These are phyloP conservation scores for Mystacornis crossleyi DNA, from an alignment of 2,113 vertebrate genomes.

Conservation along the genomic window DNA sequence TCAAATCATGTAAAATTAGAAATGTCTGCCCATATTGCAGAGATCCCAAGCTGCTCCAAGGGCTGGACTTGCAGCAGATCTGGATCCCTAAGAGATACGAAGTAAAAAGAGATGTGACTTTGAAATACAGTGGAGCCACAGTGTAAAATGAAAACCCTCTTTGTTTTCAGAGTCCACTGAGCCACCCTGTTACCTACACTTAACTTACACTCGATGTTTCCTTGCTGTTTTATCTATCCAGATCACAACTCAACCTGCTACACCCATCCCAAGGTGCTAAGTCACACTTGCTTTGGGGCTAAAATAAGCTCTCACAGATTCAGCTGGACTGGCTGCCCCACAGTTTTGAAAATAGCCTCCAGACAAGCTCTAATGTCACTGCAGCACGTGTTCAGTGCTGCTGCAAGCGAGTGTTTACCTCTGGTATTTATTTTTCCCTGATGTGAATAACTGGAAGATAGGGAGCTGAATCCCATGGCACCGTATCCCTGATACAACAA, in stretches of 20 bases:
- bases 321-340: neutral
- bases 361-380: neutral
- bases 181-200: neutral
- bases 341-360: neutral
- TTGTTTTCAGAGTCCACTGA: neutral
- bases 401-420: neutral
- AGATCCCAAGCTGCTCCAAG: neutral
- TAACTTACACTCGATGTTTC: neutral
- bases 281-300: neutral
- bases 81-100: neutral
- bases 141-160: neutral
- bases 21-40: neutral
- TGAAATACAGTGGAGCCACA: neutral
- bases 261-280: neutral
- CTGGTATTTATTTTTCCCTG: neutral
- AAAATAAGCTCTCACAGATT: neutral
- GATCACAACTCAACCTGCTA: neutral
- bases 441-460: neutral
- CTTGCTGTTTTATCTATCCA: neutral
- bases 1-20: neutral
- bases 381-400: neutral
- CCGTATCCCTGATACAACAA: neutral
- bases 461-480: neutral
- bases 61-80: neutral
- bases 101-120: neutral